Base-by-base conservation (phyloP, 2,888 invertebrate genomes). In the Drosophila nigritarsus region DNA sequence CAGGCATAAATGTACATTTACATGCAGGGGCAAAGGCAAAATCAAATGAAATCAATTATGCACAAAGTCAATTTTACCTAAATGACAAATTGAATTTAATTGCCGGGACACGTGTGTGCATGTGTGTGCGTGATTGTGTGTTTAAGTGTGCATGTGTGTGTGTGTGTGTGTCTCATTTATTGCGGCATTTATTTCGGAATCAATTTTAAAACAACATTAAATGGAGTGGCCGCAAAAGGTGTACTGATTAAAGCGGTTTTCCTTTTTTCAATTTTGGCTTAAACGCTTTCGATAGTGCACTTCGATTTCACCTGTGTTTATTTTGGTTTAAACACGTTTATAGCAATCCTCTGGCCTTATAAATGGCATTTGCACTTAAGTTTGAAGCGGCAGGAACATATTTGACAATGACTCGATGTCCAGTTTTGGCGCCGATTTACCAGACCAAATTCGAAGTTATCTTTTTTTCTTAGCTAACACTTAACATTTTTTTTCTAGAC, bases 31-130 rank as follows among this genome's bases (percentile, higher is more conserved):
- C 45, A 65, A 62, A 55, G 65, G 61, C 62, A 55, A 77, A 81
- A 82, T 82, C 84, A 82, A 83, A 83, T 86, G 75, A 86, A 83
- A 85, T 83, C 86, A 83, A 83, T 83, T 85, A 85, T 83, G 83
- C 71, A 71, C 68, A 83, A 83, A 83, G 83, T 83, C 86, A 85
- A 77, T 79, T 83, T 73, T 69, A 66, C 58, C 79, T 75, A 70
- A 84, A 80, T 80, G 80, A 85, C 83, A 83, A 83, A 83, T 85
- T 83, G 77, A 83, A 83, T 83, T 83, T 83, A 82, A 81, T 82
- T 82, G 81, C 78, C 67, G 55, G 68, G 42, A 81, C 71, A 81
- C 68, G 83, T 81, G 69, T 32, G 32, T 32, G 60, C 62, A 50
- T 29, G n/a, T 40, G 48, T 49, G 49, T 61, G 48, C 32, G 27